A percentile compares a stretch with the other conserved stretches of the same genome.
Conservation (phyloP, 2,113 vertebrate genomes). For the Gyps fulvus region DNA sequence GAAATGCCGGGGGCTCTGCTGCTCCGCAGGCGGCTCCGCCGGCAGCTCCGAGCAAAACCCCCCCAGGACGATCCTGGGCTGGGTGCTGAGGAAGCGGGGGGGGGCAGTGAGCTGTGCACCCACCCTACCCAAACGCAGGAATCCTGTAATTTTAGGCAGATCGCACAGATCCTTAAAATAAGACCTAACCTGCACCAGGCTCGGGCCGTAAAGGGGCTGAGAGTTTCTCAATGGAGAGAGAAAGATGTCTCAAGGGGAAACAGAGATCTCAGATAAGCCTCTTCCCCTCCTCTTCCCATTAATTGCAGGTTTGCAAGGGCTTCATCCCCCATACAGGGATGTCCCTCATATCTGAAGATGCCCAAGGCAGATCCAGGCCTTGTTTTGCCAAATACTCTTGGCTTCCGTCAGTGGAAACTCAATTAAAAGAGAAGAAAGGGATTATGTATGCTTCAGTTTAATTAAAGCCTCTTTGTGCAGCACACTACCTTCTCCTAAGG, state of each 20-base stretch:
- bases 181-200: neutral
- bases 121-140: neutral
- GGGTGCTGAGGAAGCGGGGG: neutral
- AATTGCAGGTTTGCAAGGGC: neutral
- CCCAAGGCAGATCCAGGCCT: rapidly evolving
- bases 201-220: neutral
- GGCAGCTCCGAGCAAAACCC: neutral
- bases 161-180: neutral
- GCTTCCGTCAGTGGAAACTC: neutral
- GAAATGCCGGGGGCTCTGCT: neutral
- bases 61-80: rapidly evolving
- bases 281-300: neutral
- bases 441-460: neutral
- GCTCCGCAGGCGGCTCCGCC: rapidly evolving
- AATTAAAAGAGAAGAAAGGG: neutral
- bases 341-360: neutral
- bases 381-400: neutral
- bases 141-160: neutral
- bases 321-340: neutral
- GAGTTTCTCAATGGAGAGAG: neutral
- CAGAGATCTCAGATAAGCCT: neutral
- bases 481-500: neutral
- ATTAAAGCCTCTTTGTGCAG: neutral
- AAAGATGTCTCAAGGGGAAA: neutral
- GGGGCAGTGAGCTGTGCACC: neutral